A percentile compares a stretch with the other conserved stretches of the same genome.
These are phyloP conservation scores for Acinonyx jubatus DNA, from an alignment of 2,113 vertebrate genomes.

Conservation along the genomic window DNA sequence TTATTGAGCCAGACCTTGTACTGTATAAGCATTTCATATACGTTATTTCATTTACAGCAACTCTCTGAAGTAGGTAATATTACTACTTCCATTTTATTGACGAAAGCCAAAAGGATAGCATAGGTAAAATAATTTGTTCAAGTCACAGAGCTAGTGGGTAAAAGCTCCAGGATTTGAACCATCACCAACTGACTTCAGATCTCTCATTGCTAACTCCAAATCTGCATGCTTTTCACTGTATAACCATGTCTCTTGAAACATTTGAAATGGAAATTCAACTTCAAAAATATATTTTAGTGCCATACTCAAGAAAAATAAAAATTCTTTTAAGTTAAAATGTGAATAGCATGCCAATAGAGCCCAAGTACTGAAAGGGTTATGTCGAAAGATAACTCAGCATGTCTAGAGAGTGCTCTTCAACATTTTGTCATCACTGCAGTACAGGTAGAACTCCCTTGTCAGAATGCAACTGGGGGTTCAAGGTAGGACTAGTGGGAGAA, in stretches of 20 bases:
- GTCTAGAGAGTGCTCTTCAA: not conserved
- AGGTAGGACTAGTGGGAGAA: not conserved
- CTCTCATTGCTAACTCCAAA: not conserved
- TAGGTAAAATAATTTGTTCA: not conserved
- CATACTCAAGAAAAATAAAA: constrained; percentile 24
- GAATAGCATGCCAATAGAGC: not conserved
- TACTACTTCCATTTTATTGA: not conserved
- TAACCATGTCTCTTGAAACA: not conserved
- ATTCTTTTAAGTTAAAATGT: not conserved
- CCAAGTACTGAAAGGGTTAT: not conserved
- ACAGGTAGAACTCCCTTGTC: not conserved
- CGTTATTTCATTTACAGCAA: not conserved
- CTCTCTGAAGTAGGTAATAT: not conserved
- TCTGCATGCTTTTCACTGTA: not conserved
- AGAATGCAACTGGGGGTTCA: not conserved
- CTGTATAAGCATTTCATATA: not conserved
- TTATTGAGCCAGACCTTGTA: not conserved
- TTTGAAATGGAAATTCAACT: not conserved
- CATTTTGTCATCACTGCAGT: not conserved
- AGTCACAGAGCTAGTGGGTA: not conserved
- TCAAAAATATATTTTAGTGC: not conserved
- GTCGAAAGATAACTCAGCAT: not conserved
- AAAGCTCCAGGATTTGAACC: not conserved
- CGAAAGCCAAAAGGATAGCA: not conserved
- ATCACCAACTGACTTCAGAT: not conserved